phyloP scores from a whole-genome alignment of 2,888 invertebrate species.

The Yponomeuta malinellus region DNA sequence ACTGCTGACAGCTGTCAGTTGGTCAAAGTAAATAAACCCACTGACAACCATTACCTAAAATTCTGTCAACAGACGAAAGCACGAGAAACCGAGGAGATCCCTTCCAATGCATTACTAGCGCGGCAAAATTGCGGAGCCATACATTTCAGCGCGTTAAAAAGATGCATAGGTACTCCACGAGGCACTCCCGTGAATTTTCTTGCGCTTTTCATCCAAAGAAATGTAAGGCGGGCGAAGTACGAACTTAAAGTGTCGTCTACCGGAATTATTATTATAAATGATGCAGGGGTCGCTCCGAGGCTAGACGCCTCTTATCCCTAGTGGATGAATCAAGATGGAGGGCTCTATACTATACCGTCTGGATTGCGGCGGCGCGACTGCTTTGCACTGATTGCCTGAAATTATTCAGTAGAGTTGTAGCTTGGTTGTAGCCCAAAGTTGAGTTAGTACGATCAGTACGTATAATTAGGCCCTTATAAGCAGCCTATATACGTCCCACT shows the following conservation, averaged over 20 bases:
- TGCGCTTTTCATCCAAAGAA: conserved; percentile 39
- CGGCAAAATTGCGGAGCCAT: background rate
- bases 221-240: conserved; percentile 45
- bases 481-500: background rate
- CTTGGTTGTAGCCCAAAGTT: background rate
- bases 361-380: background rate
- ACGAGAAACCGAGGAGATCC: background rate
- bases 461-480: conserved; percentile 12
- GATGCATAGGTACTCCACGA: conserved; percentile 31
- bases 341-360: background rate
- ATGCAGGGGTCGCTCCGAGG: conserved; percentile 42
- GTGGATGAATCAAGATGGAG: conserved; percentile 27
- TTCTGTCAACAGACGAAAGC: background rate
- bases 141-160: conserved; percentile 11
- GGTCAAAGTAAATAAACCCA: too few species aligned
- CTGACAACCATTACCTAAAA: too few species aligned
- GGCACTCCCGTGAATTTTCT: conserved; percentile 35
- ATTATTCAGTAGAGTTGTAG: background rate
- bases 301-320: conserved; percentile 35
- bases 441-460: background rate
- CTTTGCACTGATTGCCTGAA: conserved; percentile 3
- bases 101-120: background rate
- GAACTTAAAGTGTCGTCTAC: conserved; percentile 48
- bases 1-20: too few species aligned
- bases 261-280: conserved; percentile 60